Percentiles rank a stretch among this genome's conserved stretches.
Evolutionary conservation across 2,113 vertebrate species (phyloP).

Genomic region (Ciconia stormi): DNA sequence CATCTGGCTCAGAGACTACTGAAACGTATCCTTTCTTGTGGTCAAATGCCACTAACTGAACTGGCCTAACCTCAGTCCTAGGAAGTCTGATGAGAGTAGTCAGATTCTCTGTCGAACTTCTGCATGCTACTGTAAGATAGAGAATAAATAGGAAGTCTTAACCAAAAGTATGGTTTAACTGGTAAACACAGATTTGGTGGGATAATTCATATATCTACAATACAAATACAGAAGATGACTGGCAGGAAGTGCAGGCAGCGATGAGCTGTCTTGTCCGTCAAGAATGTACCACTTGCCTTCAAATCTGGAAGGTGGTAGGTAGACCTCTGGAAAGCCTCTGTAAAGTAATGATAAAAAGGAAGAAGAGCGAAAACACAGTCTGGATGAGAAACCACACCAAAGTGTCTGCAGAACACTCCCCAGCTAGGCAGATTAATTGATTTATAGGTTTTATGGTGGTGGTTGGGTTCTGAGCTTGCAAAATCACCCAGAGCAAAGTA

Average conservation of each 20-base stretch:
- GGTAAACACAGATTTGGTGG: background rate
- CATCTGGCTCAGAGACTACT: background rate
- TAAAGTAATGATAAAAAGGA: background rate
- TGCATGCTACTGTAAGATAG: background rate
- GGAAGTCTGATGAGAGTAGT: background rate
- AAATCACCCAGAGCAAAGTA: background rate
- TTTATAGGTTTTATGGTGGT: background rate
- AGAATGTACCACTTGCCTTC: background rate
- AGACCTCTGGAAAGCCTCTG: background rate
- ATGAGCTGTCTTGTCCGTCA: background rate
- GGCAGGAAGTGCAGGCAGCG: accelerated
- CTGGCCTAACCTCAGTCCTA: background rate
- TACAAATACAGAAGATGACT: background rate
- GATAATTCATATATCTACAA: background rate
- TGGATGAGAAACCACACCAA: background rate
- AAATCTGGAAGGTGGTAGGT: background rate
- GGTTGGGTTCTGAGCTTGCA: background rate
- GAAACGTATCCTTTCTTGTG: background rate
- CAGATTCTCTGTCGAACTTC: background rate
- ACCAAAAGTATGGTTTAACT: background rate
- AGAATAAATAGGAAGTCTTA: background rate
- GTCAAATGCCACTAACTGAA: background rate
- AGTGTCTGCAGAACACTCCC: background rate
- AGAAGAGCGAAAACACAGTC: background rate
- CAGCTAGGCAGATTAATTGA: background rate